phyloP scores from a whole-genome alignment of 2,797 vertebrate genomes.

The Ctenopoma kingsleyae region DNA sequence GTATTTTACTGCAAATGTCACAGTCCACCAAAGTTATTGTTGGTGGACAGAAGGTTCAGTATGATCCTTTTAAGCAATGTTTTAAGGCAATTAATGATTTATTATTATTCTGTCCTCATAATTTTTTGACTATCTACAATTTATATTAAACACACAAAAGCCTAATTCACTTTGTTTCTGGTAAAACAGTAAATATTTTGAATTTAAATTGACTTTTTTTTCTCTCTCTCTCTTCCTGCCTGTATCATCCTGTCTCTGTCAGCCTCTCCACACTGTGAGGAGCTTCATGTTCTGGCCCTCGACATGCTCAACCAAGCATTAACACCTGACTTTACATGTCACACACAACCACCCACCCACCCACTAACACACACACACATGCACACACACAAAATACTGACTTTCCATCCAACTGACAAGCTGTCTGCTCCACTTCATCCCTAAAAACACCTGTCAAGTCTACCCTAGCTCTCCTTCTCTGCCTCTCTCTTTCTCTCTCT shows the following conservation, averaged over 20 bases:
- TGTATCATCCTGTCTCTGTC: background rate
- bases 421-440: conserved; percentile 68
- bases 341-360: conserved; percentile 26
- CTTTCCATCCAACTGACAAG: conserved; percentile 66
- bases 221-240: conserved; percentile 3
- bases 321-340: conserved; percentile 61
- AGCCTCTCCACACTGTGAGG: conserved; percentile 27
- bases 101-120: background rate
- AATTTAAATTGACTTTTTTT: background rate
- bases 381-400: conserved; percentile 34
- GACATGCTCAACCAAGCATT: conserved; percentile 69
- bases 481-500: background rate
- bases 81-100: conserved; percentile 1
- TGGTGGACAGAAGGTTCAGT: background rate
- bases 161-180: background rate
- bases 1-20: background rate
- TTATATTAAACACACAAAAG: background rate
- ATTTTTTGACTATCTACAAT: background rate
- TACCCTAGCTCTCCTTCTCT: conserved; percentile 14
- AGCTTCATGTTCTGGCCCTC: conserved; percentile 49
- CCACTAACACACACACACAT: background rate
- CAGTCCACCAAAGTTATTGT: background rate
- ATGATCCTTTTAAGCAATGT: background rate
- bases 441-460: conserved; percentile 67
- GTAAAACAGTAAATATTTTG: background rate